Percentiles rank a stretch among this genome's conserved stretches.
Conservation (phyloP, 2,888 invertebrate genomes). For the Melieria picta region DNA sequence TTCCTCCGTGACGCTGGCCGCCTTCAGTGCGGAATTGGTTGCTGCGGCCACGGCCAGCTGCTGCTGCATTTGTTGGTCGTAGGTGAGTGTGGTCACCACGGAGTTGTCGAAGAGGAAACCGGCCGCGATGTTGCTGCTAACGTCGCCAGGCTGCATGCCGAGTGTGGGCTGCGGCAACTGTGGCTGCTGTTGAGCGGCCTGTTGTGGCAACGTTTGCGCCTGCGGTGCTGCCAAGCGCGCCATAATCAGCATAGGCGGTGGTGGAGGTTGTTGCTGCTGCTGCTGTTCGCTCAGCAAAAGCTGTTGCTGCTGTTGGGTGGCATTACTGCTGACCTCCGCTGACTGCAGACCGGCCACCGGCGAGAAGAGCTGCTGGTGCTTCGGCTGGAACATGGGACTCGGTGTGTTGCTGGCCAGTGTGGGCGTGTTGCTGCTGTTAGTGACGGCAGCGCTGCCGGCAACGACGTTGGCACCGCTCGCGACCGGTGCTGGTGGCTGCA, state of each 20-base stretch:
- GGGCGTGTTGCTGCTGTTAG: constrained; percentile 19
- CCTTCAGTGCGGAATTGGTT: constrained; percentile 26
- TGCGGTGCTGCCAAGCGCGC: constrained; percentile 51
- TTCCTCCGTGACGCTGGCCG: constrained; percentile 32
- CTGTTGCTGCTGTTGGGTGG: constrained; percentile 37
- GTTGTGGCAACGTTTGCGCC: constrained; percentile 34
- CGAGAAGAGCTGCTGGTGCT: constrained; percentile 52
- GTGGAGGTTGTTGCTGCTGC: constrained; percentile 48
- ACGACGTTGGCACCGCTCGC: not conserved
- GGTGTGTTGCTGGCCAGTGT: constrained; percentile 40
- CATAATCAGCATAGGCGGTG: constrained; percentile 55
- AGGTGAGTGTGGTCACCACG: constrained; percentile 46
- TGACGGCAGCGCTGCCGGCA: constrained; percentile 13
- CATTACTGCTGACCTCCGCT: constrained; percentile 22
- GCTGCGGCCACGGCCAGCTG: constrained; percentile 46
- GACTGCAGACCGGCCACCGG: constrained; percentile 45
- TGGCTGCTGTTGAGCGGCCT: constrained; percentile 34
- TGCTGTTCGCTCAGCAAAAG: constrained; percentile 45
- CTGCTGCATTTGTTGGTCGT: constrained; percentile 57
- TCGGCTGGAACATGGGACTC: constrained; percentile 48
- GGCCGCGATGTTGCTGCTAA: constrained; percentile 38
- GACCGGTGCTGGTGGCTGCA: constrained; percentile 41
- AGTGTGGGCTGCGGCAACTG: constrained; percentile 33
- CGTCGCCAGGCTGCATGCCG: constrained; percentile 47
- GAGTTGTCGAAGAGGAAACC: constrained; percentile 52